Conservation (phyloP, 1,140 invertebrate genomes). For the Brachionus asplanchnoidis region DNA sequence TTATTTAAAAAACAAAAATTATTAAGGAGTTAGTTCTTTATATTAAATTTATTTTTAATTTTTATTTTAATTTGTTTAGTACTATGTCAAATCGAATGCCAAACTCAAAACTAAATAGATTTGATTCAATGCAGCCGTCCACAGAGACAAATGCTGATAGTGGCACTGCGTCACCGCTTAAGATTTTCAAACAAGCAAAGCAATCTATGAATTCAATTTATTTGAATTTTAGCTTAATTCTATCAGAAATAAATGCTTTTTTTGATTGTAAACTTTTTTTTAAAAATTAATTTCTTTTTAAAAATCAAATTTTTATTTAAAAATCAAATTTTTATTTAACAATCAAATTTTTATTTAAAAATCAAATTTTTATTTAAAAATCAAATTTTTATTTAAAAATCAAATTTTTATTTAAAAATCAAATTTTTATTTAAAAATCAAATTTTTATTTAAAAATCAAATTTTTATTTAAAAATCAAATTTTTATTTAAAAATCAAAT, state of each 20-base stretch:
- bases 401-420: too few species aligned
- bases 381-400: too few species aligned
- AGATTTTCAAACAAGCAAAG: not conserved
- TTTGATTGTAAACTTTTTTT: constrained; percentile 38
- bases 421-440: too few species aligned
- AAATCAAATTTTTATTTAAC: too few species aligned
- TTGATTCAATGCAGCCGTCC: not conserved
- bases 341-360: too few species aligned
- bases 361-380: too few species aligned
- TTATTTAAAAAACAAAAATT: not conserved
- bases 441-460: too few species aligned
- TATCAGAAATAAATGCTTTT: constrained; percentile 26
- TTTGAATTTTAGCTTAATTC: not conserved
- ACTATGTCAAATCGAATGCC: not conserved
- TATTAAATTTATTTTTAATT: not conserved
- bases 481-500: too few species aligned
- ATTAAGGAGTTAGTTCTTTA: not conserved
- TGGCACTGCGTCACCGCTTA: not conserved
- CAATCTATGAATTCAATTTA: constrained; percentile 31
- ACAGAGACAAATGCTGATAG: not conserved
- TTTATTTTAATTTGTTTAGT: not conserved
- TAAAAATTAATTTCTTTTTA: too few species aligned
- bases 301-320: too few species aligned
- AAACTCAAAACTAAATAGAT: not conserved
- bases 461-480: too few species aligned